phyloP scores from a whole-genome alignment of 2,888 invertebrate genomes.

The Glomeris marginata region DNA sequence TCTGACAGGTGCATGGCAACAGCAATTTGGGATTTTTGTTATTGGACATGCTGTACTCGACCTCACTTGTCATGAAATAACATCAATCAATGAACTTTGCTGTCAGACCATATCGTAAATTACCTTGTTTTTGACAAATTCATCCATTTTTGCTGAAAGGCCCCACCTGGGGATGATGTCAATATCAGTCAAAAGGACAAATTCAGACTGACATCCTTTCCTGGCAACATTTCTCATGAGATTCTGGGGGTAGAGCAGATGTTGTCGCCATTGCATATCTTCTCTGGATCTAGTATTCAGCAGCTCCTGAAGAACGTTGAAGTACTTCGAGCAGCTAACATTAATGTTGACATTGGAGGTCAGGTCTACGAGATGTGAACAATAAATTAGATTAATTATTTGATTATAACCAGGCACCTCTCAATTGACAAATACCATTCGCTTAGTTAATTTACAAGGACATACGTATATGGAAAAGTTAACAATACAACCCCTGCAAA shows the following conservation, averaged over 20 bases:
- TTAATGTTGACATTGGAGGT: conserved; percentile 2
- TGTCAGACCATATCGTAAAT: too few species aligned
- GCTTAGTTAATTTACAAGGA: too few species aligned
- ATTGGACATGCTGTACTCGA: conserved; percentile 17
- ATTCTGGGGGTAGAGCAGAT: conserved; percentile 74
- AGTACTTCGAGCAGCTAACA: conserved; percentile 45
- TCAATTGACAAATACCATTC: too few species aligned
- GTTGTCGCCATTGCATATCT: conserved; percentile 43
- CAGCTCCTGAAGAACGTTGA: conserved; percentile 44
- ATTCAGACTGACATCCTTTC: conserved; percentile 56
- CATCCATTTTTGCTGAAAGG: not conserved
- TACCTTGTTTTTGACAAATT: not conserved
- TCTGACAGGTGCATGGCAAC: too few species aligned
- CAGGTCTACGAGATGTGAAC: too few species aligned
- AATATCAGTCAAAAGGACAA: conserved; percentile 71
- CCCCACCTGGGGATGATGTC: conserved; percentile 63
- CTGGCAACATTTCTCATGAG: conserved; percentile 72
- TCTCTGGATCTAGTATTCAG: conserved; percentile 37
- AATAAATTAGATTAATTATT: too few species aligned
- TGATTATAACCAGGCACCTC: too few species aligned
- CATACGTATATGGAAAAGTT: too few species aligned
- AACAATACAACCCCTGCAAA: too few species aligned
- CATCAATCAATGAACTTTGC: conserved; percentile 42
- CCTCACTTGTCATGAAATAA: conserved; percentile 22
- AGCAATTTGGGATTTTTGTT: too few species aligned